Conservation (phyloP, 2,797 vertebrate genomes). For the Hyperoplus immaculatus region DNA sequence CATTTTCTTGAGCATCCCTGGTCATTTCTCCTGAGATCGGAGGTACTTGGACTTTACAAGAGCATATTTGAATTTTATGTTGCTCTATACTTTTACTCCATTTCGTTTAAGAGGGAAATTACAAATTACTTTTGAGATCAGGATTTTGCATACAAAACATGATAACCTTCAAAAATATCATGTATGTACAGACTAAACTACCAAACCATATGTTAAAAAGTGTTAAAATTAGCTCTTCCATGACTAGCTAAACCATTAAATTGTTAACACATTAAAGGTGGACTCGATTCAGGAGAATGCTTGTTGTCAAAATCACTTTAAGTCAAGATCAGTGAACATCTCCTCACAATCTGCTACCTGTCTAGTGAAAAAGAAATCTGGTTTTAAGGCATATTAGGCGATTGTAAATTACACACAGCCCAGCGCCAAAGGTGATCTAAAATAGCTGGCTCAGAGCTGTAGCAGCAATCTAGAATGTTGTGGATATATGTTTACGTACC, state of each 20-base stretch:
- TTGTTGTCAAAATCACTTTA: no score
- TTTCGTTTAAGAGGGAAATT: constrained; percentile 3
- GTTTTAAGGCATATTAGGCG: no score
- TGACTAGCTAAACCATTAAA: neutral
- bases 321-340: no score
- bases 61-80: neutral
- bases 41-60: neutral
- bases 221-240: neutral
- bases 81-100: neutral
- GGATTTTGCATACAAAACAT: neutral
- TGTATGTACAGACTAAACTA: neutral
- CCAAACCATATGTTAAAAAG: neutral
- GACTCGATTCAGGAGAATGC: no score
- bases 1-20: neutral
- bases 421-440: no score
- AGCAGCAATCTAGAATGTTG: no score
- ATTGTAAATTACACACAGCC: no score
- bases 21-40: neutral
- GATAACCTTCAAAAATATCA: neutral
- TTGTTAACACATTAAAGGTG: neutral
- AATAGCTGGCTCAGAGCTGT: no score
- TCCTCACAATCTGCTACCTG: no score
- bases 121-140: neutral
- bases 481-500: no score
- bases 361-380: no score